Conservation (phyloP, 2,888 invertebrate genomes). For the Trachelus troglodyta region DNA sequence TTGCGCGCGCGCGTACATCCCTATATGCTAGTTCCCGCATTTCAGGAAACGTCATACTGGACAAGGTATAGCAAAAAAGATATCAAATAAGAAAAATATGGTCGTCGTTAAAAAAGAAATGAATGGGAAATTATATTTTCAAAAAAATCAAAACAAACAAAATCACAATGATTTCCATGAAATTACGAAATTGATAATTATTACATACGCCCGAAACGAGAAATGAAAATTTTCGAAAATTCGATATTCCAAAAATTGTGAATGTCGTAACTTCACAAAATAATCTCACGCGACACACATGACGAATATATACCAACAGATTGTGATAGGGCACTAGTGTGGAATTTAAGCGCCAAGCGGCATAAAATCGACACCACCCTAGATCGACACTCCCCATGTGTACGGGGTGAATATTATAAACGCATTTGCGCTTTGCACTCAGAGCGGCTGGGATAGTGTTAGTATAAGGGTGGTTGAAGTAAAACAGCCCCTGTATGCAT, state of each 20-base stretch:
- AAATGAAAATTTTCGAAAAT: neutral
- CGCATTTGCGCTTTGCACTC: constrained; percentile 40
- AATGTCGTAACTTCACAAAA: neutral
- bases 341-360: constrained; percentile 25
- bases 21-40: neutral
- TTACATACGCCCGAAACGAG: neutral
- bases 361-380: constrained; percentile 38
- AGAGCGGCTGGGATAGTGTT: neutral
- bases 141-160: neutral
- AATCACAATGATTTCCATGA: neutral
- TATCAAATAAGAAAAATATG: neutral
- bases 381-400: constrained; percentile 39
- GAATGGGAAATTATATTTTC: neutral
- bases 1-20: constrained; percentile 51
- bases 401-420: constrained; percentile 60
- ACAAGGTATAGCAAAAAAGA: neutral
- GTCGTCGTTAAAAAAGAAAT: neutral
- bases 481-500: constrained; percentile 11
- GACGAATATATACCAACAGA: neutral
- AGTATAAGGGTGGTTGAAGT: constrained; percentile 15
- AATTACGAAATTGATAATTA: neutral
- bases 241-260: neutral
- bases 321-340: constrained; percentile 7
- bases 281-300: neutral
- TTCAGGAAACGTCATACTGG: neutral